These are phyloP conservation scores for Acanthopagrus latus DNA, from an alignment of 2,797 vertebrate species.

Conservation along the genomic window DNA sequence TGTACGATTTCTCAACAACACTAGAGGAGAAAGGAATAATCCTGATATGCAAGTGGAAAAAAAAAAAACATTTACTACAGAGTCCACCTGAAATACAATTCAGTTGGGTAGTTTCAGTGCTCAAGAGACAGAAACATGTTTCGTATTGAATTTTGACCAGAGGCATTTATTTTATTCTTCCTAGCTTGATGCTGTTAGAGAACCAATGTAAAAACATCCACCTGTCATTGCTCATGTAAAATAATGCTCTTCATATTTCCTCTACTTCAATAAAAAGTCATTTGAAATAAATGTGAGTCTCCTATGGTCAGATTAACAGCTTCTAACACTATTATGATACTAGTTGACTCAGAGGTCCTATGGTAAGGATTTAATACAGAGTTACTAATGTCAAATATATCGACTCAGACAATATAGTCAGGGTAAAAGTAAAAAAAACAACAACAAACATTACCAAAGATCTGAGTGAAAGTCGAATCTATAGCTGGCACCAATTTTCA, in stretches of 20 bases:
- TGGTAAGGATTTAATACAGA: not conserved
- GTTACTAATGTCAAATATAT: not conserved
- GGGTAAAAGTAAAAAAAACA: not conserved
- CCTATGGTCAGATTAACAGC: not conserved
- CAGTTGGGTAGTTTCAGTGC: slow-evolving; percentile 30
- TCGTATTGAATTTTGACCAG: slow-evolving; percentile 37
- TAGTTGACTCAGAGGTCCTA: not conserved
- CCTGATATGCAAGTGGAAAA: not conserved
- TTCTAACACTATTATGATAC: not conserved
- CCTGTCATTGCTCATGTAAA: not conserved
- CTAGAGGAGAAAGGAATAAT: slow-evolving; percentile 25
- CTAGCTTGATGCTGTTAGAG: slow-evolving; percentile 5
- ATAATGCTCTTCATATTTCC: not conserved
- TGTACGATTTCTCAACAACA: slow-evolving; percentile 11
- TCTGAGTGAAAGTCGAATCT: not conserved
- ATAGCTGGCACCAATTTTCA: not conserved
- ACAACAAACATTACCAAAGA: not conserved
- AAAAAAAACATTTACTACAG: not conserved
- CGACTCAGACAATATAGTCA: not conserved
- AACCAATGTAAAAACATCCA: slow-evolving; percentile 27
- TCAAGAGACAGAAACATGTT: slow-evolving; percentile 43
- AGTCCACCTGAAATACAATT: slow-evolving; percentile 20
- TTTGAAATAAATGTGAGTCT: not conserved
- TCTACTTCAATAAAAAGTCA: not conserved
- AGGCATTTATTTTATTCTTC: slow-evolving; percentile 30